A percentile compares a stretch with the other conserved stretches of the same genome.
Conservation (phyloP, 2,113 vertebrate genomes). For the Sciurus niger region DNA sequence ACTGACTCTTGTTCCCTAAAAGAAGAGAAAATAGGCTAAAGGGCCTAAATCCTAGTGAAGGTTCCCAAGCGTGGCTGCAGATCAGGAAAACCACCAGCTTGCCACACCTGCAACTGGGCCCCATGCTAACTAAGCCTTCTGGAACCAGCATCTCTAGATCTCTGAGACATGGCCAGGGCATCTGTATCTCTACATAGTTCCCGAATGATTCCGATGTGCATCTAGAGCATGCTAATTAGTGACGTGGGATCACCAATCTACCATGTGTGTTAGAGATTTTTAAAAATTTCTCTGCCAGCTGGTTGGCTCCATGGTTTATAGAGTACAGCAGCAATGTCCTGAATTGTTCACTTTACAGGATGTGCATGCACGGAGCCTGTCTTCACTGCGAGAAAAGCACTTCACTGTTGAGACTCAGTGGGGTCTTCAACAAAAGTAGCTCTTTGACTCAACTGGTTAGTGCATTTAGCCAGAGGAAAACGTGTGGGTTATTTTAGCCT, state of each 20-base stretch:
- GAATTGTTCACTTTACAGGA: neutral
- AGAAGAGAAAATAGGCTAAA: neutral
- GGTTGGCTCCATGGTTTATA: neutral
- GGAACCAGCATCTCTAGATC: neutral
- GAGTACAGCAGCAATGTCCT: neutral
- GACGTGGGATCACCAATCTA: neutral
- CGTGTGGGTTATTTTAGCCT: neutral
- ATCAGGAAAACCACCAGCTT: neutral
- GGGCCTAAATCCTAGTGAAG: neutral
- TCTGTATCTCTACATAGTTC: neutral
- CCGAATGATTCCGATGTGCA: neutral
- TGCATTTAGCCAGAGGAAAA: neutral
- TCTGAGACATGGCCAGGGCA: neutral
- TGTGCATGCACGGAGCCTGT: neutral
- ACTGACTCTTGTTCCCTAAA: constrained; percentile 7
- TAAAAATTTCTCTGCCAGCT: neutral
- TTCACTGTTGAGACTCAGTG: neutral
- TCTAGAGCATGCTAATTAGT: neutral
- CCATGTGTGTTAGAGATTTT: neutral
- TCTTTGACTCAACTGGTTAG: neutral
- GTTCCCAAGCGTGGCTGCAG: neutral
- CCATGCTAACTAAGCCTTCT: neutral
- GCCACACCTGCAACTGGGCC: neutral
- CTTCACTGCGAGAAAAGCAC: neutral
- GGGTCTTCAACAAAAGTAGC: neutral